Base-by-base conservation (phyloP, 2,797 vertebrate species). In the Takifugu ocellatus region DNA sequence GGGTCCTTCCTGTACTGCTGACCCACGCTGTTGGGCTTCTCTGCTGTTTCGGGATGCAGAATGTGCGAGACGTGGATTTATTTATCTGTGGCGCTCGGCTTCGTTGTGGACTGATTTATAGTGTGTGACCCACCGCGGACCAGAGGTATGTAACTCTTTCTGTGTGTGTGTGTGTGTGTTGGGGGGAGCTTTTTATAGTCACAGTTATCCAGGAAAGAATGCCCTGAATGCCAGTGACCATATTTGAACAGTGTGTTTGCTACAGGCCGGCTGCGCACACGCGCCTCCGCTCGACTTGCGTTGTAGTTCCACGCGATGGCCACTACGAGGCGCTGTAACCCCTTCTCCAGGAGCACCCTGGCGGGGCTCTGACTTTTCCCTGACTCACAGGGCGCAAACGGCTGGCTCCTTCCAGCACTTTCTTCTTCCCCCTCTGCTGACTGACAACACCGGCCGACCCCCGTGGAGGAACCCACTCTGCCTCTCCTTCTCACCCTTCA, bases 211-310 rank as follows among this genome's bases (percentile, higher is more conserved):
- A 75, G 84, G 75, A 89, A 42, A 48, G 84, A 89, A 57, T 92
- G 87, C 88, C 76, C 49, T 67, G 66, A 72, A 74, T 93, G 90
- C 93, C 92, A 72, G 57, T 74, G 78, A 84, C 81, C 86, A 90
- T 84, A 77, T 89, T 87, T 88, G 86, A 80, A 82, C 79, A 66
- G 75, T 58, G 75, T 51, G 53, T 84, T 70, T 78, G 74, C 66
- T 70, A 21, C 65, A 66, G 66, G 54, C 63, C 47, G 66, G 51
- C 71, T 56, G 21, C 31, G 7, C 52, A 59, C 73, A 2, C 63
- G 58, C 12, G 65, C 46, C 17, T 62, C 57, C 56, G 29, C 64
- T 21, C 63, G 21, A 31, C 45, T 63, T 16, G 47, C 36, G 49
- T 47, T 88, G 87, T 45, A 87, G 81, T 88, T 83, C 15, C 82